Base-by-base conservation (phyloP, 2,113 vertebrate genomes). In the Conger conger region DNA sequence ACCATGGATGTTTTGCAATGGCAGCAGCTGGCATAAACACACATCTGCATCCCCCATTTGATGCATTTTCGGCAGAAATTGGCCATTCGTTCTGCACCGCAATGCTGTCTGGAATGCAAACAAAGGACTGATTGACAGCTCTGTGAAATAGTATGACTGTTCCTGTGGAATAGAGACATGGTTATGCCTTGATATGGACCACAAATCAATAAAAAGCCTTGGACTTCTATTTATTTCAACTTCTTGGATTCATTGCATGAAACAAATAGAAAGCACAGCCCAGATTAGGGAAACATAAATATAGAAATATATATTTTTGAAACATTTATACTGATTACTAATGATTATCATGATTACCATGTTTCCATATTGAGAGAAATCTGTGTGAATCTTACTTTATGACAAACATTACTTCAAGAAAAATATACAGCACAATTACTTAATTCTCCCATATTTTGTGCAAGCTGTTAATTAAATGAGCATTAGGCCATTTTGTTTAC, bases 261-360 rank as follows among this genome's bases (percentile, higher is more conserved):
- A 54, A 78, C 76, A 76, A 84, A 79, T 84, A 15, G 76, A 84
- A 84, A 76, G 36, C 45, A 84, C 76, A 76, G 83, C 45, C 77
- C 68, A 35, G 73, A 78, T 76, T 16, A 16, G 30, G 82, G 45
- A 78, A 68, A 37, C 16, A 35, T 37, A 86, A 87, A 88, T 87
- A 91, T 90, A n/a, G n/a, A n/a, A n/a, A n/a, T 15, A 82, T 37
- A 42, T 79, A 57, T 86, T 89, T 82, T 91, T 89, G 91, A 88
- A 89, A 90, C 87, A 92, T 91, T 92, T 91, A 91, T 88, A 18
- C 76, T 89, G 91, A 93, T 92, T 92, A 90, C 83, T 82, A 86
- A 93, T 91, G 86, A n/a, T n/a, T n/a, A n/a, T n/a, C n/a, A n/a
- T 89, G 90, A 91, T 93, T 86, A 90, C 76, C 86, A 89, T 80